Evolutionary conservation across 2,888 invertebrate genomes (phyloP).

Genomic region (Petrolisthes manimaculis): DNA sequence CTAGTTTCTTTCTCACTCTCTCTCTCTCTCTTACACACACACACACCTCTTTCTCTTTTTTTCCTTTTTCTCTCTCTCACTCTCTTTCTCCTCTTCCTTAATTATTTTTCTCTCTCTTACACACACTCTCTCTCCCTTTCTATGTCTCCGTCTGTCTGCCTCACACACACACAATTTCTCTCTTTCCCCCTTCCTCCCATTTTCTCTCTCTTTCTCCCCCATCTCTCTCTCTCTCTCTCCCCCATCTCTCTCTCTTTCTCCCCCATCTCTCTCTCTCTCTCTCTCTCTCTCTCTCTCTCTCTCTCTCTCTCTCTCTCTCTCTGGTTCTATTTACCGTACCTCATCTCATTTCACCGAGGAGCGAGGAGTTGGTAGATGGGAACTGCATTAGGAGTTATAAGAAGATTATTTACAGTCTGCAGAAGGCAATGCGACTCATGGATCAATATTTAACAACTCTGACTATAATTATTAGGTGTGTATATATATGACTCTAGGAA

Average conservation of each 20-base stretch:
- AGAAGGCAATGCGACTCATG: too few relatives aligned
- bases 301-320: conserved; percentile 13
- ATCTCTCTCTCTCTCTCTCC: not conserved
- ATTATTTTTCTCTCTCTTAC: not conserved
- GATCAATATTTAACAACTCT: too few relatives aligned
- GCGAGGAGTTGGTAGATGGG: not conserved
- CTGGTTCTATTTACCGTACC: not conserved
- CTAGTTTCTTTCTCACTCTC: too few relatives aligned
- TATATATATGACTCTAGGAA: not conserved
- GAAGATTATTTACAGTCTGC: not conserved
- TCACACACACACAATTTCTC: too few relatives aligned
- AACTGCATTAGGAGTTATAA: too few relatives aligned
- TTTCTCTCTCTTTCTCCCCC: not conserved
- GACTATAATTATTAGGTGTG: not conserved
- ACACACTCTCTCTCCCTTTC: not conserved
- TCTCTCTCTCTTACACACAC: too few relatives aligned
- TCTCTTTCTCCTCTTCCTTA: not conserved
- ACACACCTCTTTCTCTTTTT: too few relatives aligned
- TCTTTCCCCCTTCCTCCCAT: conserved; percentile 4
- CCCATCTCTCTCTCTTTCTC: not conserved
- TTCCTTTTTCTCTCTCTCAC: not conserved
- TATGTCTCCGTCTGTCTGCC: not conserved
- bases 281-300: conserved; percentile 13
- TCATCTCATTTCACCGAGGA: not conserved
- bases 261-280: conserved; percentile 1